A percentile compares a stretch with the other conserved stretches of the same genome.
These are phyloP conservation scores for Gymnoscelis rufifasciata DNA, from an alignment of 2,888 invertebrate genomes.

Conservation along the genomic window DNA sequence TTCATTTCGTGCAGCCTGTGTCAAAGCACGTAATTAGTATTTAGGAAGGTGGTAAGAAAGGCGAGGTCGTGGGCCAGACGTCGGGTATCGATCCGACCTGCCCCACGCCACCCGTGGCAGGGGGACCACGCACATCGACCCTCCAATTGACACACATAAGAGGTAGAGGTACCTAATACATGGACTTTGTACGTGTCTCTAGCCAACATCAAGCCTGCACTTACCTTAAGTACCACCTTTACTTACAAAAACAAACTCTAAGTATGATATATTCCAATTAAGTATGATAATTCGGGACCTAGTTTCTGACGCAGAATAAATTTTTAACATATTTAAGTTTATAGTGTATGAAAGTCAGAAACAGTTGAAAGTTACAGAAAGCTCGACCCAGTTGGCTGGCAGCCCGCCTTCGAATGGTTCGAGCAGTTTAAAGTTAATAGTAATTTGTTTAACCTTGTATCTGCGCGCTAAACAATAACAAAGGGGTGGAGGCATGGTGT, in stretches of 20 bases:
- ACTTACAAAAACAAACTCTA: too few relatives aligned
- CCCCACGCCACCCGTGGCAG: slow-evolving; percentile 62
- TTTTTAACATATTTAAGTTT: too few relatives aligned
- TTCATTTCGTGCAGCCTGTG: slow-evolving; percentile 75
- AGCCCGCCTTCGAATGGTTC: slow-evolving; percentile 55
- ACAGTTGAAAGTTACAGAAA: slow-evolving; percentile 66
- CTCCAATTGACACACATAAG: slow-evolving; percentile 79
- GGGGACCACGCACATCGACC: slow-evolving; percentile 73
- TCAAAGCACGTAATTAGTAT: slow-evolving; percentile 80
- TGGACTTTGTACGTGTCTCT: slow-evolving; percentile 53
- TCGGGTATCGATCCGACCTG: slow-evolving; percentile 83
- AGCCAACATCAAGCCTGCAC: too few relatives aligned
- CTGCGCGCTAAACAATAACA: slow-evolving; percentile 24
- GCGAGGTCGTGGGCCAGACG: slow-evolving; percentile 81
- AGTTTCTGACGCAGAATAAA: too few relatives aligned
- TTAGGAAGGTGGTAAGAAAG: slow-evolving; percentile 80
- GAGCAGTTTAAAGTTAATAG: slow-evolving; percentile 24
- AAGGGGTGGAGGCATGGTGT: too few relatives aligned
- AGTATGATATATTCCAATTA: too few relatives aligned
- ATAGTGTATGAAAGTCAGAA: slow-evolving; percentile 47
- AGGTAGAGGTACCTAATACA: slow-evolving; percentile 54
- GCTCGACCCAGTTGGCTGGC: slow-evolving; percentile 72
- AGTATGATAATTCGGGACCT: too few relatives aligned
- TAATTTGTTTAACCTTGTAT: slow-evolving; percentile 31
- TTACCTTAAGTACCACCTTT: too few relatives aligned